These are phyloP conservation scores for Pogonomyrmex barbatus DNA, from an alignment of 1,140 invertebrate species.

Conservation along the genomic window DNA sequence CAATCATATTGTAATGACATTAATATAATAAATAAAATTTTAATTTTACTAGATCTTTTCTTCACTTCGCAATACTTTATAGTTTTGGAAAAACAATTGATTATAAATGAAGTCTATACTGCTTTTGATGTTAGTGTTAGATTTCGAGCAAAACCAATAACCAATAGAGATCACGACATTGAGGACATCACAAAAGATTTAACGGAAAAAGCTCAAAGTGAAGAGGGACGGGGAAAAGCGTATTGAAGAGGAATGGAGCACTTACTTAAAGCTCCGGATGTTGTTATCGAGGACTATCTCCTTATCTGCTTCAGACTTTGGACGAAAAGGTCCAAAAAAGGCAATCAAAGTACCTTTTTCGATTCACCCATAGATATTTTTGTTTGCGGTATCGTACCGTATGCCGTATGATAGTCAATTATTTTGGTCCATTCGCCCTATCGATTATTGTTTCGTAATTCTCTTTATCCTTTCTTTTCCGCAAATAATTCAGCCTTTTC, in stretches of 20 bases:
- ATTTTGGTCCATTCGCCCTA: slow-evolving; percentile 52
- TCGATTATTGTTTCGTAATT: slow-evolving; percentile 59
- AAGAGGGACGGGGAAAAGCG: neutral
- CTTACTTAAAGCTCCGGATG: slow-evolving; percentile 43
- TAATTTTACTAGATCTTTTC: neutral
- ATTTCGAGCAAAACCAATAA: neutral
- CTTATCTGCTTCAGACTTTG: slow-evolving; percentile 69
- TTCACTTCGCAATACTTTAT: neutral
- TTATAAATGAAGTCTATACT: neutral
- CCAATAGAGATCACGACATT: slow-evolving; percentile 5
- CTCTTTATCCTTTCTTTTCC: neutral
- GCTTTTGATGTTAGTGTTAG: neutral
- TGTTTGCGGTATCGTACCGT: slow-evolving; percentile 47
- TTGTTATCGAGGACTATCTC: slow-evolving; percentile 75
- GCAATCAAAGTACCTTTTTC: slow-evolving; percentile 62
- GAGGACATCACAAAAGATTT: slow-evolving; percentile 22
- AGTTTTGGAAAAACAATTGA: neutral
- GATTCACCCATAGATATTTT: slow-evolving; percentile 47
- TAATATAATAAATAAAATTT: slow-evolving; percentile 15
- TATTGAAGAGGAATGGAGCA: slow-evolving; percentile 23
- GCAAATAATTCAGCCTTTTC: slow-evolving; percentile 13
- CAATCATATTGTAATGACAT: neutral
- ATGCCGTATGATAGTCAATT: slow-evolving; percentile 34
- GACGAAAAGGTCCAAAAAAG: slow-evolving; percentile 18
- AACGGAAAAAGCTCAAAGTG: neutral